Evolutionary conservation across 1,140 invertebrate species (phyloP), one percentile per base, ranked within the genome.

Genomic region (Drosophila setifemur): DNA sequence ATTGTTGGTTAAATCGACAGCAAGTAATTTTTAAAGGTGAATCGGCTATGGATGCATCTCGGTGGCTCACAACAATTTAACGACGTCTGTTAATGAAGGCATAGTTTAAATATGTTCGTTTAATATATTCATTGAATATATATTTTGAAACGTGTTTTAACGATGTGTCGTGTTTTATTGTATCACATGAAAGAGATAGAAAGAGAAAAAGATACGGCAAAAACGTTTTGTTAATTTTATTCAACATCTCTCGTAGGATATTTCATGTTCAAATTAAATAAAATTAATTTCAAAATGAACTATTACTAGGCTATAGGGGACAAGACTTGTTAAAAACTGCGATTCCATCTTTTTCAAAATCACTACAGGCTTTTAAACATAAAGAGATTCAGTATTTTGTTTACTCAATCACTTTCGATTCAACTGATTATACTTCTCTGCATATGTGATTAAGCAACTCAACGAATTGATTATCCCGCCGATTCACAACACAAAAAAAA

Each of bases 171-270:
- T 25, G 37, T 53, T 23, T 54, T 16, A 55, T 55, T 47, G 53
- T 55, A 50, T 48, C 45, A 60, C 55, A 40, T 19, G 39, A 31
- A 42, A 6, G 21, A 28, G 37, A 55, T 68, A 78, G 50, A 78
- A 68, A 79, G 57, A 79, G 75, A 73, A 73, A 77, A 73, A 69
- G 57, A 79, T 57, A 78, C 55, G 53, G 54, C 53, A 64, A 55
- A 70, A 54, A 58, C 16, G 19, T 29, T 50, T 74, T 45, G 37
- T 75, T 76, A 70, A 43, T 47, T 69, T 54, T 31, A 55, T 40
- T 67, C 50, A 44, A 29, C 47, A 40, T 33, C 14, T 6, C 11
- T n/a, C 31, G n/a, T 6, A 12, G 2, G n/a, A 1, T 12, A 33
- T 14, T 33, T 12, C 1, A 33, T 14, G 4, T 28, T 1, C n/a